Evolutionary conservation across 2,888 invertebrate genomes (phyloP).

Genomic region (Melanostoma mellinum): DNA sequence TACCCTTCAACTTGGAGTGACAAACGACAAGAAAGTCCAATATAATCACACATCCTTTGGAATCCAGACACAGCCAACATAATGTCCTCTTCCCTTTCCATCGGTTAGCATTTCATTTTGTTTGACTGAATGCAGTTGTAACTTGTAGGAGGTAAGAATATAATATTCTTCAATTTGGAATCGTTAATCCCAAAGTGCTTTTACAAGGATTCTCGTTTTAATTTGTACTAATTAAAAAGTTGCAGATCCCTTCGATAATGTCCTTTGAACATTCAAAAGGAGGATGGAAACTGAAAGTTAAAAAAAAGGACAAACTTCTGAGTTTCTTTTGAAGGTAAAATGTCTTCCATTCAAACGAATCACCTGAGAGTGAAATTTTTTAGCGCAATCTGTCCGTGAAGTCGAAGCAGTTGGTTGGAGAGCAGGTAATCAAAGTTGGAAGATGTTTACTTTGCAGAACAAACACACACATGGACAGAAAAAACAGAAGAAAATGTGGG

Average conservation of each 20-base stretch:
- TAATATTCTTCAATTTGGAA: slow-evolving; percentile 55
- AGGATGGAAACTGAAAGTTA: slow-evolving; percentile 22
- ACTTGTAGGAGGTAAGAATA: slow-evolving; percentile 17
- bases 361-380: slow-evolving; percentile 50
- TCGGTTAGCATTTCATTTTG: neutral
- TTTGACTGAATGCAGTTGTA: slow-evolving; percentile 43
- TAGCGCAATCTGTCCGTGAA: slow-evolving; percentile 26
- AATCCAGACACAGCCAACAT: slow-evolving; percentile 26
- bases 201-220: slow-evolving; percentile 64
- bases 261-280: slow-evolving; percentile 47
- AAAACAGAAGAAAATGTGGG: slow-evolving; percentile 30
- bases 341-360: slow-evolving; percentile 60
- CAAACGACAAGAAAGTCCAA: slow-evolving; percentile 26
- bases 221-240: slow-evolving; percentile 72
- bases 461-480: slow-evolving; percentile 8
- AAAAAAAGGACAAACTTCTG: slow-evolving; percentile 58
- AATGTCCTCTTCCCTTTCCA: neutral
- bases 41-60: slow-evolving; percentile 42
- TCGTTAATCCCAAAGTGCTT: slow-evolving; percentile 61
- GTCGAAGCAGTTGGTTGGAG: neutral
- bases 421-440: slow-evolving; percentile 56
- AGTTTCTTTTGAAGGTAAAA: slow-evolving; percentile 56
- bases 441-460: slow-evolving; percentile 25
- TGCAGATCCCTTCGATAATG: slow-evolving; percentile 69
- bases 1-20: slow-evolving; percentile 19